Evolutionary conservation across 2,888 invertebrate genomes (phyloP), one percentile per base, ranked within the genome.

Genomic region (Synanthedon vespiformis): DNA sequence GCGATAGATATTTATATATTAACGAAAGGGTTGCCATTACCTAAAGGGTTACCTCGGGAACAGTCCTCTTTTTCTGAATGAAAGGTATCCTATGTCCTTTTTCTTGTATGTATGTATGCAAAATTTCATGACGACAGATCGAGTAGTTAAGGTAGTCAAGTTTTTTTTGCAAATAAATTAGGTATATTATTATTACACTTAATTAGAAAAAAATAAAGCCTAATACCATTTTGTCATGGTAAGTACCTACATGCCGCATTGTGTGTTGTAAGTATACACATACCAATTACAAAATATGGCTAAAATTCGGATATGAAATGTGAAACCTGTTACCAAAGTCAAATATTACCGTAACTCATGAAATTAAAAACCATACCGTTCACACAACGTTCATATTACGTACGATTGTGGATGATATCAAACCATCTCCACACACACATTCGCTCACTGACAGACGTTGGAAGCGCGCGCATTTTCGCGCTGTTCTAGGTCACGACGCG

Each of bases 311-410:
- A 40, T 13, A 40, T 14, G 50, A 50, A 50, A 50, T 50, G 14
- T 40, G 14, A 50, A 27, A 22, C 40, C 53, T 58, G 60, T 64
- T 64, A 63, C 65, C 62, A 62, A 68, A 68, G 59, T 60, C 67
- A 71, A 74, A 72, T 65, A 70, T 72, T 77, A 78, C 76, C 69
- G 80, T 75, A 70, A 74, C 55, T 55, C 34, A 14, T 48, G 16
- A 18, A 16, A 48, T 34, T 22, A 12, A 50, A 50, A 34, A 50
- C 40, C n/a, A 34, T 52, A 34, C 52, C 14, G 18, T 14, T 49
- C 50, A 54, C 55, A 64, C 63, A 1, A 16, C 16, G 16, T 16
- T n/a, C n/a, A 16, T 16, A 16, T n/a, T 63, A 64, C 62, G 64
- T 67, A 68, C 62, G 68, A 68, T 61, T 58, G 54, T 61, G 61